phyloP scores from a whole-genome alignment of 2,797 vertebrate genomes.

The Bradypus variegatus region DNA sequence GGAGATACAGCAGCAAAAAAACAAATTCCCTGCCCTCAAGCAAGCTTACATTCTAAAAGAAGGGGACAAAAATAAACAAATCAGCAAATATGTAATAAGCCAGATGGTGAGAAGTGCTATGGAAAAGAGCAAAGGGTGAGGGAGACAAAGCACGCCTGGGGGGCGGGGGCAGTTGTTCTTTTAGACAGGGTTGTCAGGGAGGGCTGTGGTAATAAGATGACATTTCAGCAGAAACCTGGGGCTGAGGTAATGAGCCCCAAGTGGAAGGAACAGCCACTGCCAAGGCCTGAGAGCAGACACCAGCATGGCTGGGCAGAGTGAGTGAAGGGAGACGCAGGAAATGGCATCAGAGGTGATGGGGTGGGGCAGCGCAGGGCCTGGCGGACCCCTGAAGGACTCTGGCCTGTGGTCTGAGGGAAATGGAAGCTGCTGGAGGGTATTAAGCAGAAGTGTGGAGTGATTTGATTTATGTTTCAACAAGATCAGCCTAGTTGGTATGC shows the following conservation, averaged over 20 bases:
- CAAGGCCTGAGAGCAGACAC: not conserved
- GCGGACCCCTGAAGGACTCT: not conserved
- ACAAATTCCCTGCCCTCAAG: not conserved
- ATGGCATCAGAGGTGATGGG: not conserved
- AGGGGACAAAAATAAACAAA: not conserved
- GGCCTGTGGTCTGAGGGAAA: not conserved
- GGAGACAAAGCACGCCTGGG: not conserved
- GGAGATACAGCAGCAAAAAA: not conserved
- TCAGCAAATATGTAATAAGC: not conserved
- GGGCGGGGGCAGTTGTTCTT: not conserved
- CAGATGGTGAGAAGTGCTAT: too few relatives aligned
- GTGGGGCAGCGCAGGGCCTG: too few relatives aligned
- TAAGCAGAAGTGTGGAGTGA: accelerated
- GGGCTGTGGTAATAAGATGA: not conserved
- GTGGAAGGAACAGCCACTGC: not conserved
- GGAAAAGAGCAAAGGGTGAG: not conserved
- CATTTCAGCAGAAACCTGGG: not conserved
- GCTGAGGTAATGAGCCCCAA: not conserved
- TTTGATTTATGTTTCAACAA: not conserved
- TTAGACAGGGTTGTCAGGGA: not conserved
- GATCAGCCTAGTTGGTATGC: not conserved
- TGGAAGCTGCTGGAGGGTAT: not conserved
- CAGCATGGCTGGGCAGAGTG: not conserved
- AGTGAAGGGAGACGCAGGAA: accelerated
- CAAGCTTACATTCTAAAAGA: not conserved